Evolutionary conservation across 2,888 invertebrate genomes (phyloP), one percentile per base, ranked within the genome.

Genomic region (Silvanus unidentatus): DNA sequence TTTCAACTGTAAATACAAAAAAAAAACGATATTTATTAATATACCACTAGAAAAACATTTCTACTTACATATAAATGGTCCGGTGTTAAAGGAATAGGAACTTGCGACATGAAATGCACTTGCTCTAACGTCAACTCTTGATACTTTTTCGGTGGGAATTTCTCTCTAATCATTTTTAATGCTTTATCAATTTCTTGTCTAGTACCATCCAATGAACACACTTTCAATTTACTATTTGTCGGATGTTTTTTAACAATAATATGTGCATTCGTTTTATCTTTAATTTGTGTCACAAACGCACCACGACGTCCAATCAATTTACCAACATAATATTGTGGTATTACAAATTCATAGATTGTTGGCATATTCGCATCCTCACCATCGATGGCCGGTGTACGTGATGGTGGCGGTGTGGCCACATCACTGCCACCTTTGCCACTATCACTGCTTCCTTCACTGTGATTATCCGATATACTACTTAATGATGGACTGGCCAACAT

Each of bases 221-320:
- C 79, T 73, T 91, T 92, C 60, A 82, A 75, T 62, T 86, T 84
- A 9, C 77, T 75, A 48, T 82, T 80, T 9, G 55, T 79, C 10
- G 86, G 86, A 74, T 90, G 88, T 63, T 82, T 78, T 64, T 82
- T 84, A n/a, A 96, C 80, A 54, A 81, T 74, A 40, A 95, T 83
- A 63, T 79, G 82, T 13, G 92, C 88, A 55, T 85, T 82, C 1
- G 91, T 86, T 66, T 84, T 83, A 22, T 79, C 75, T 68, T 88
- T 88, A 54, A 91, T 86, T 62, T 80, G 80, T 53, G 85, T 84
- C n/a, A 96, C 84, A 72, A 86, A 87, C 32, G 78, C 75, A 35
- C 93, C 93, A 58, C 83, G 81, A 59, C 82, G 82, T 32, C 96
- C 96, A 68, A 95, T 94, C 56, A 96, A 75, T 45, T 86, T 81